These are phyloP conservation scores for Bembecia ichneumoniformis DNA, from an alignment of 2,888 invertebrate genomes.

Conservation along the genomic window DNA sequence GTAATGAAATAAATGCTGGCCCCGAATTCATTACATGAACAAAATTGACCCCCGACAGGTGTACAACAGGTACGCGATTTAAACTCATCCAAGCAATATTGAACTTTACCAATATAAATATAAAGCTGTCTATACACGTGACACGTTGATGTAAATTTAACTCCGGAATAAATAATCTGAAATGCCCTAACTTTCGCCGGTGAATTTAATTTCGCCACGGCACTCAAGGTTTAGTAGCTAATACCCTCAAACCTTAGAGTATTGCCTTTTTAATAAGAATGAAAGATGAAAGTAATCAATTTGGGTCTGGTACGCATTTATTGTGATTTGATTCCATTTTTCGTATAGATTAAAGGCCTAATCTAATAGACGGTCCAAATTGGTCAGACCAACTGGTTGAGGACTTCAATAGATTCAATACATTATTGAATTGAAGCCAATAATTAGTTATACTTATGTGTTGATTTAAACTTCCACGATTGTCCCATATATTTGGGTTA, in stretches of 20 bases:
- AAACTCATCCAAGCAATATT: neutral
- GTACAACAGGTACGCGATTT: conserved; percentile 3
- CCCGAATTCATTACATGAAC: conserved; percentile 30
- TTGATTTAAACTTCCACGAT: too few species aligned
- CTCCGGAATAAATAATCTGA: conserved; percentile 38
- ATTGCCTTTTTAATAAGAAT: neutral
- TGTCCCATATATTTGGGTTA: too few species aligned
- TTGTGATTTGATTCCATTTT: too few species aligned
- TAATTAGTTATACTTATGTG: too few species aligned
- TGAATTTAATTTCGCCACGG: conserved; percentile 28
- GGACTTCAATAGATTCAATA: too few species aligned
- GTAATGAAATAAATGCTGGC: conserved; percentile 19
- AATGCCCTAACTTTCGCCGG: conserved; percentile 18
- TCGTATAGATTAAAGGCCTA: too few species aligned
- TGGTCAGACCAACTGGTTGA: too few species aligned
- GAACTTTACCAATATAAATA: neutral
- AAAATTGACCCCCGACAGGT: conserved; percentile 30
- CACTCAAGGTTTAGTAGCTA: conserved; percentile 4
- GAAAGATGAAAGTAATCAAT: neutral
- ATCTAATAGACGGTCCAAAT: too few species aligned
- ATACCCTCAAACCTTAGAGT: neutral
- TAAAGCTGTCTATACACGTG: neutral
- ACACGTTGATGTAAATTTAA: conserved; percentile 17
- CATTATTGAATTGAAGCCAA: too few species aligned
- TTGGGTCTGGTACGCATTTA: too few species aligned